Evolutionary conservation across 2,113 vertebrate genomes (phyloP).

Genomic region (Lanius ludovicianus): DNA sequence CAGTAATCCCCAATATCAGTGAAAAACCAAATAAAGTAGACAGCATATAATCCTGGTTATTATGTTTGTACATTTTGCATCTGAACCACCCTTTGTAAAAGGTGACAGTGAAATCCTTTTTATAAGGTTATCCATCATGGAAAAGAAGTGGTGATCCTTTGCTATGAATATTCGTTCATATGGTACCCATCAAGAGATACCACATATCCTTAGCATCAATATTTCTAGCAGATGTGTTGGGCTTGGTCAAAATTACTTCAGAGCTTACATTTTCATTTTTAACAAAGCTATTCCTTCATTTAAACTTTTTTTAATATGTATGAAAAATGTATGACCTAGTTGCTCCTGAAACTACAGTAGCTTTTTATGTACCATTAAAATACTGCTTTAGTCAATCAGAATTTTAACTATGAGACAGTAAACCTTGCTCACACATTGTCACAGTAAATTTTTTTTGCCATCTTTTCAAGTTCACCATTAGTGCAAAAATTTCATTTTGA

Average conservation of each 20-base stretch:
- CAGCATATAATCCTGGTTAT: background rate
- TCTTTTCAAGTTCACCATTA: constrained; percentile 62
- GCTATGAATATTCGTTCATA: background rate
- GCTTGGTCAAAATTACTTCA: background rate
- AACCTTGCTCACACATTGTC: constrained; percentile 24
- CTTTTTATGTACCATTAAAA: background rate
- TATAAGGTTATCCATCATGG: background rate
- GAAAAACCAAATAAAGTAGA: background rate
- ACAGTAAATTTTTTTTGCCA: constrained; percentile 57
- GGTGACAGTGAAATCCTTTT: background rate
- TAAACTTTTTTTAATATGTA: background rate
- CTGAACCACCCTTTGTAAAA: background rate
- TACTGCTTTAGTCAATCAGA: constrained; percentile 5
- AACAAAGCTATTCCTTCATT: background rate
- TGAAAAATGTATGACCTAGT: constrained; percentile 6
- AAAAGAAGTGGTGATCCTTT: background rate
- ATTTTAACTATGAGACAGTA: constrained; percentile 30
- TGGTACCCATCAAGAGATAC: background rate
- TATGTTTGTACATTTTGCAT: background rate
- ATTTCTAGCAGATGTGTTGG: background rate
- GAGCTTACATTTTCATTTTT: background rate
- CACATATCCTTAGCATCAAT: background rate
- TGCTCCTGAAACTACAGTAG: constrained; percentile 3
- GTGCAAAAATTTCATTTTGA: constrained; percentile 68
- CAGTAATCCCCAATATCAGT: background rate